A percentile compares a stretch with the other conserved stretches of the same genome.
These are phyloP conservation scores for Drosophila mulleri DNA, from an alignment of 2,888 invertebrate genomes.

Conservation along the genomic window DNA sequence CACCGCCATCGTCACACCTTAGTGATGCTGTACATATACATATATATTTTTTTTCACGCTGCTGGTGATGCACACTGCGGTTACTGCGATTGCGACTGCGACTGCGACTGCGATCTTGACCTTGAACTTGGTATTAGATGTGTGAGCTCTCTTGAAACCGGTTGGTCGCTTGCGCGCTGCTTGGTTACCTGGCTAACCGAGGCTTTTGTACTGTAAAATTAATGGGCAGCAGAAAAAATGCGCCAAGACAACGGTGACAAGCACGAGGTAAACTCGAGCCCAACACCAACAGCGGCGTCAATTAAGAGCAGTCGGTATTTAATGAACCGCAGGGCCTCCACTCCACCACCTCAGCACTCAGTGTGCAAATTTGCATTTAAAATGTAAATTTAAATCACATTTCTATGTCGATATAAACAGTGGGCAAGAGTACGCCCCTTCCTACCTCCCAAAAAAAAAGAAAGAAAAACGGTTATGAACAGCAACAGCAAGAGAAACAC, in stretches of 20 bases:
- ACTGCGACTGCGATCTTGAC: slow-evolving; percentile 54
- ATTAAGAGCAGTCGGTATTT: slow-evolving; percentile 11
- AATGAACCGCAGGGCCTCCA: slow-evolving; percentile 15
- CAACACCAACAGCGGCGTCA: slow-evolving; percentile 22
- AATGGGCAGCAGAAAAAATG: slow-evolving; percentile 49
- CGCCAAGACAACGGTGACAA: slow-evolving; percentile 60
- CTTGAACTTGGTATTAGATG: slow-evolving; percentile 82
- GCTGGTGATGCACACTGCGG: slow-evolving; percentile 37
- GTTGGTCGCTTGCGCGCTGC: slow-evolving; percentile 29
- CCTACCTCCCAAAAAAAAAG: background rate
- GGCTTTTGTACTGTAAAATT: slow-evolving; percentile 66
- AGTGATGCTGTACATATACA: slow-evolving; percentile 32
- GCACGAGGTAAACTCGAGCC: slow-evolving; percentile 41
- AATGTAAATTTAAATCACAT: slow-evolving; percentile 59
- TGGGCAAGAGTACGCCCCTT: slow-evolving; percentile 7
- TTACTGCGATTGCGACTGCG: slow-evolving; percentile 35
- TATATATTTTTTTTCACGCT: slow-evolving; percentile 1
- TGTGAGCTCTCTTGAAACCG: slow-evolving; percentile 64
- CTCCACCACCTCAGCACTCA: background rate
- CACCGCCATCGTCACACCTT: slow-evolving; percentile 73
- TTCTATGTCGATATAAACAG: slow-evolving; percentile 44
- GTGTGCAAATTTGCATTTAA: slow-evolving; percentile 57
- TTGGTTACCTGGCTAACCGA: slow-evolving; percentile 31
- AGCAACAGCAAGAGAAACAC: slow-evolving; percentile 36
- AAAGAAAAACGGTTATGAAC: background rate